Evolutionary conservation across 2,888 invertebrate genomes (phyloP).

Genomic region (Diabrotica balteata): DNA sequence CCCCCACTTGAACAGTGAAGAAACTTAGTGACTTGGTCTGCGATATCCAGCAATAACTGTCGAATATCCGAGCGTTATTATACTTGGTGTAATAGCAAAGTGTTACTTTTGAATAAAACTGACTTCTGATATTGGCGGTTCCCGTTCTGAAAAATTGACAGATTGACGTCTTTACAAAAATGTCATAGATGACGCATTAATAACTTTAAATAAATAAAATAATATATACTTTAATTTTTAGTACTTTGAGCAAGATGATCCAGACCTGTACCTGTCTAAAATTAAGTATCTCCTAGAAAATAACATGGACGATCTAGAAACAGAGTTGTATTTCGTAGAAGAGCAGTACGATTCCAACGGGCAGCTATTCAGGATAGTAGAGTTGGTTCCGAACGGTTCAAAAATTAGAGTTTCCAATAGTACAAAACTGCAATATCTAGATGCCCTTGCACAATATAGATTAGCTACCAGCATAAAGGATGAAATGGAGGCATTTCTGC

Average conservation of each 20-base stretch:
- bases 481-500: slow-evolving; percentile 87
- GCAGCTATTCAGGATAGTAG: slow-evolving; percentile 78
- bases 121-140: too few relatives aligned
- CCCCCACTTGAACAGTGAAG: too few relatives aligned
- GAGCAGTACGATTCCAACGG: slow-evolving; percentile 85
- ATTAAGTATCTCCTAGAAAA: slow-evolving; percentile 92
- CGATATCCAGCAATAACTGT: too few relatives aligned
- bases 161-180: too few relatives aligned
- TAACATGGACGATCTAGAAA: slow-evolving; percentile 79
- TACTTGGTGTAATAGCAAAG: too few relatives aligned
- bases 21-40: too few relatives aligned
- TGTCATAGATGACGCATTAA: neutral
- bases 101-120: too few relatives aligned
- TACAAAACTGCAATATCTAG: slow-evolving; percentile 83
- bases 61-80: too few relatives aligned
- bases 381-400: slow-evolving; percentile 84
- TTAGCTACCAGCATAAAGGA: slow-evolving; percentile 81
- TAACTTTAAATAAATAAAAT: neutral
- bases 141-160: too few relatives aligned
- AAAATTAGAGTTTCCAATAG: slow-evolving; percentile 76
- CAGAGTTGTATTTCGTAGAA: slow-evolving; percentile 88
- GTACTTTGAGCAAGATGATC: slow-evolving; percentile 97
- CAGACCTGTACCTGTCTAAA: slow-evolving; percentile 91
- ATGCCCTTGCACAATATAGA: slow-evolving; percentile 88
- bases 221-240: slow-evolving; percentile 55